phyloP scores from a whole-genome alignment of 2,888 invertebrate genomes.

The Ophion ventricosus region DNA sequence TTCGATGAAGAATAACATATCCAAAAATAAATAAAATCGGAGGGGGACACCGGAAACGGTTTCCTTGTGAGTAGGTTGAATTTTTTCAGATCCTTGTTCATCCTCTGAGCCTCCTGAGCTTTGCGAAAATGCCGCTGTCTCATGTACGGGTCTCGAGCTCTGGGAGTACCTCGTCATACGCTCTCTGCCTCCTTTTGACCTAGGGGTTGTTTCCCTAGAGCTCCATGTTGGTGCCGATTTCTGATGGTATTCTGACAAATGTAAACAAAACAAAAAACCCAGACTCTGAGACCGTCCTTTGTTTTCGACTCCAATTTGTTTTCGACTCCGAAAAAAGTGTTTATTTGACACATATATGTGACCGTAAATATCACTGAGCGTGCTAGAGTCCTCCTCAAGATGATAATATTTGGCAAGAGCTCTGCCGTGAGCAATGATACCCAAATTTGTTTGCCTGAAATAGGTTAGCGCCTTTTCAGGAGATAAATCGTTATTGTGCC shows the following conservation, averaged over 20 bases:
- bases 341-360: not conserved
- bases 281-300: not conserved
- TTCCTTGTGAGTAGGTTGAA: too few species aligned
- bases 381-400: not conserved
- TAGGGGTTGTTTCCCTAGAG: not conserved
- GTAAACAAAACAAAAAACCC: not conserved
- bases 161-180: not conserved
- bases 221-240: not conserved
- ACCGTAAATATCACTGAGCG: not conserved
- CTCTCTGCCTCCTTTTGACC: not conserved
- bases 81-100: not conserved
- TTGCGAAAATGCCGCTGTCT: not conserved
- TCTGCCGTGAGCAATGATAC: not conserved
- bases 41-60: too few species aligned
- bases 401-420: not conserved
- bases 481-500: not conserved
- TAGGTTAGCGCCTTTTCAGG: not conserved
- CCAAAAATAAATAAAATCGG: too few species aligned
- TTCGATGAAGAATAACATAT: too few species aligned
- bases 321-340: not conserved
- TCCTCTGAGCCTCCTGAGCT: not conserved
- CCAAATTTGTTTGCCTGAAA: not conserved
- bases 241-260: not conserved
- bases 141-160: not conserved
- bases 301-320: not conserved